Conservation (phyloP, 2,888 invertebrate species). For the Sepioteuthis lessoniana region DNA sequence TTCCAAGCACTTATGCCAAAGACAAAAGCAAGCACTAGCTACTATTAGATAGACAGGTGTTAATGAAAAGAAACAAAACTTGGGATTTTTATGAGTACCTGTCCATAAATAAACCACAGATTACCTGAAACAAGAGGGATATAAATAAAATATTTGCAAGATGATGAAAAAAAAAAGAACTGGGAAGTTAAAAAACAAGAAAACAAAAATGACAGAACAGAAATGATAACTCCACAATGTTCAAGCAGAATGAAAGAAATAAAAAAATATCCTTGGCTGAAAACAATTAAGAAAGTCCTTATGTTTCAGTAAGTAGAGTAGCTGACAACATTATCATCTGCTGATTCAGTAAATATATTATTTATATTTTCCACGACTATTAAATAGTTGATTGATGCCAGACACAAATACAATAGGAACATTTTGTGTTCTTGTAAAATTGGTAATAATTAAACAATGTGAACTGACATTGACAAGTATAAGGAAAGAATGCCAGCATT, state of each 20-base stretch:
- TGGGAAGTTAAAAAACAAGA: not conserved
- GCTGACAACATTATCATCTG: not conserved
- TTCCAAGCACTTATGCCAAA: not conserved
- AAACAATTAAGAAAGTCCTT: not conserved
- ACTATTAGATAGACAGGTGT: not conserved
- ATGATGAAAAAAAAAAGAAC: not conserved
- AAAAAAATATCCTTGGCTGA: not conserved
- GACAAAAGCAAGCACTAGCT: not conserved
- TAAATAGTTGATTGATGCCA: too few species aligned
- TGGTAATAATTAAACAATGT: too few species aligned
- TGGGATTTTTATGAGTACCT: not conserved
- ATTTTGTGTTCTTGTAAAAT: too few species aligned
- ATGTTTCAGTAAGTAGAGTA: not conserved
- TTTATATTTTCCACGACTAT: too few species aligned
- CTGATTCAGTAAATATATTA: not conserved
- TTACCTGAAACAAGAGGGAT: not conserved
- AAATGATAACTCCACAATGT: not conserved
- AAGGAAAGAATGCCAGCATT: too few species aligned
- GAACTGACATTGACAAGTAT: too few species aligned
- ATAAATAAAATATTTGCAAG: not conserved
- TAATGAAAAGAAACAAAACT: not conserved
- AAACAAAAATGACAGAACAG: not conserved
- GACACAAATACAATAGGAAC: too few species aligned
- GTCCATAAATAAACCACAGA: not conserved
- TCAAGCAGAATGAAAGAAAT: not conserved